Conservation (phyloP, 92 coral and sea anemone species). For the Palythoa grandiflora region DNA sequence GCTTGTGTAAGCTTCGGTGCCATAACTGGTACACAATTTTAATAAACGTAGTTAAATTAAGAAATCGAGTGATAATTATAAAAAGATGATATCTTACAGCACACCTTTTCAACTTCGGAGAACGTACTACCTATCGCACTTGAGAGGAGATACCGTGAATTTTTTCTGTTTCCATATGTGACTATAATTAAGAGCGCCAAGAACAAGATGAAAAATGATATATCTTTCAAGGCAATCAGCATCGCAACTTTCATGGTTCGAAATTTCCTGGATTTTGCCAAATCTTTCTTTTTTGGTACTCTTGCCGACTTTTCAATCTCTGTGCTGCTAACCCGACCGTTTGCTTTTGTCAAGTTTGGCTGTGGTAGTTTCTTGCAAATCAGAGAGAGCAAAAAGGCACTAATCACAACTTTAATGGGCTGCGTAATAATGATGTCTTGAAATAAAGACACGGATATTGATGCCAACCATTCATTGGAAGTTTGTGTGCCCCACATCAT, state of each 20-base stretch:
- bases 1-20: too few species aligned
- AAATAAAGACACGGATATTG: slow-evolving; percentile 76
- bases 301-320: neutral
- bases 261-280: slow-evolving; percentile 35
- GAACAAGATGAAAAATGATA: slow-evolving; percentile 36
- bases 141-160: slow-evolving; percentile 40
- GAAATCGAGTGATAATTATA: neutral
- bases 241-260: slow-evolving; percentile 42
- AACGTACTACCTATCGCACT: slow-evolving; percentile 48
- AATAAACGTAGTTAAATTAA: neutral
- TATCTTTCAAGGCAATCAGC: slow-evolving; percentile 44
- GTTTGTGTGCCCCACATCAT: slow-evolving; percentile 83
- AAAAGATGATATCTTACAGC: neutral
- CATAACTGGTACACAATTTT: too few species aligned
- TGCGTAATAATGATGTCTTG: slow-evolving; percentile 78
- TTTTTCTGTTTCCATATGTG: slow-evolving; percentile 43
- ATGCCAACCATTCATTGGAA: slow-evolving; percentile 85
- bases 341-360: slow-evolving; percentile 29
- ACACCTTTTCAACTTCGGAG: slow-evolving; percentile 44
- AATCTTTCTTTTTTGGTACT: slow-evolving; percentile 28
- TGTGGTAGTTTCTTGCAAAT: slow-evolving; percentile 69
- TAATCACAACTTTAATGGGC: slow-evolving; percentile 72
- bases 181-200: slow-evolving; percentile 40
- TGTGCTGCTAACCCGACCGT: neutral
- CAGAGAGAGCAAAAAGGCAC: slow-evolving; percentile 72